Percentiles rank a stretch among this genome's conserved stretches.
These are phyloP conservation scores for Pseudorhiza aurosa DNA, from an alignment of 30 jellyfish, hydroid and myxozoan genomes.

Conservation along the genomic window DNA sequence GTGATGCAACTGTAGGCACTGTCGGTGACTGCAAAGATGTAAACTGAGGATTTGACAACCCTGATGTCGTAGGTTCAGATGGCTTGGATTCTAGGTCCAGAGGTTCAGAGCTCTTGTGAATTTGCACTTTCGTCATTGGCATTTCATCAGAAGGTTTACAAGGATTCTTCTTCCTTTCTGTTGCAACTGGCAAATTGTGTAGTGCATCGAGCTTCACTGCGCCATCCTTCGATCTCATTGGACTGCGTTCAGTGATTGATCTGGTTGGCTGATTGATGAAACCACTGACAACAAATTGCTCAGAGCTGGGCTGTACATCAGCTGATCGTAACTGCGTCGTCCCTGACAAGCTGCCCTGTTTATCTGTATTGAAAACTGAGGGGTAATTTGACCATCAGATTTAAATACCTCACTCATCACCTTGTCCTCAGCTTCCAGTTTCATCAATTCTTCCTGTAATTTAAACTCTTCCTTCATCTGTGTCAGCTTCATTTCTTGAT, in stretches of 20 bases:
- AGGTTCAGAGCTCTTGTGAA: conserved; percentile 39
- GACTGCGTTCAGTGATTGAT: conserved; percentile 39
- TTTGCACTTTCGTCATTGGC: conserved; percentile 18
- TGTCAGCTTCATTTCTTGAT: conserved; percentile 30
- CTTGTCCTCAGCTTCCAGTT: conserved; percentile 48
- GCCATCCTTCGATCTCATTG: conserved; percentile 35
- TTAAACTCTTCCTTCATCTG: conserved; percentile 34
- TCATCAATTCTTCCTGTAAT: conserved; percentile 16
- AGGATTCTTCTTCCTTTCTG: conserved; percentile 35
- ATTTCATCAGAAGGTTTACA: conserved; percentile 18
- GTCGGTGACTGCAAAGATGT: conserved; percentile 45
- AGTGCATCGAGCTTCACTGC: conserved; percentile 4
- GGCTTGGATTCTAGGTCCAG: conserved; percentile 9
- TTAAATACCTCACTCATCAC: conserved; percentile 43
- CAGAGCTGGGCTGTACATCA: conserved; percentile 20
- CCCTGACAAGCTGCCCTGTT: conserved; percentile 19
- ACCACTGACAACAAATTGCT: background rate
- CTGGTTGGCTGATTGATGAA: conserved; percentile 24
- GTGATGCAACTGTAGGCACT: conserved; percentile 15
- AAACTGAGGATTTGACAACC: conserved; percentile 42
- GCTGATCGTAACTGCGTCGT: conserved; percentile 13
- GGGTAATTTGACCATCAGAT: conserved; percentile 24
- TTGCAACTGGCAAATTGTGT: conserved; percentile 15
- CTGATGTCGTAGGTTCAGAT: conserved; percentile 28
- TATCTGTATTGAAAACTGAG: conserved; percentile 35